Evolutionary conservation across 2,888 invertebrate species (phyloP).

Genomic region (Thyatira batis): DNA sequence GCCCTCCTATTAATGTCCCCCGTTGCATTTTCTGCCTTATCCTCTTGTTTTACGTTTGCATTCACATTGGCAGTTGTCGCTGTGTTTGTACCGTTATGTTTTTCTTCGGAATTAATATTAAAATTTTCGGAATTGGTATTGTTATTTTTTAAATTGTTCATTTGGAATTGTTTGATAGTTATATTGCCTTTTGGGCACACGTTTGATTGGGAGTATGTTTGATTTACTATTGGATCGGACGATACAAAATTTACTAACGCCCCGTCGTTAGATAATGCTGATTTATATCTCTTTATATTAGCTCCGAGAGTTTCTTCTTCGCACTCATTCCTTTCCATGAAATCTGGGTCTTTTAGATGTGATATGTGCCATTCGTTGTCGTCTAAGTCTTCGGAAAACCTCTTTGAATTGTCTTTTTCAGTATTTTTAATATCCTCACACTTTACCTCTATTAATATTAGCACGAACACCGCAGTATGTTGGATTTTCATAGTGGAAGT

Average conservation of each 20-base stretch:
- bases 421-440: constrained; percentile 22
- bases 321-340: constrained; percentile 36
- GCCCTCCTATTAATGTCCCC: constrained; percentile 32
- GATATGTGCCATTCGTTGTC: constrained; percentile 55
- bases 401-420: constrained; percentile 19
- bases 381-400: constrained; percentile 40
- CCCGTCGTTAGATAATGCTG: constrained; percentile 46
- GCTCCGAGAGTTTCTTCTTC: constrained; percentile 45
- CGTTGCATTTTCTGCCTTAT: constrained; percentile 19
- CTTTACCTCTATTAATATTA: constrained; percentile 9
- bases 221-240: constrained; percentile 23
- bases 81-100: constrained; percentile 7
- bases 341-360: constrained; percentile 43
- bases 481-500: neutral
- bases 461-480: neutral
- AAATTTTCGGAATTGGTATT: neutral
- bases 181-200: neutral
- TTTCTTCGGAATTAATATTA: no score
- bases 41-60: constrained; percentile 4
- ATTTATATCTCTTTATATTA: constrained; percentile 42
- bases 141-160: neutral
- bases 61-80: constrained; percentile 19
- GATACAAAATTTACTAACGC: constrained; percentile 52
- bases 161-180: neutral
- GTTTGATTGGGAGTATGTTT: neutral